Evolutionary conservation across 1,140 invertebrate genomes (phyloP).

Genomic region (Drosophila melanogaster): Release_6_plus_ISO1_MT NT_037436.4:4344001-4344500

Average conservation of each 20-base stretch:
- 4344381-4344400: conserved; percentile 70
- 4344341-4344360: conserved; percentile 76
- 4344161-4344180: conserved; percentile 53
- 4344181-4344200: conserved; percentile 41
- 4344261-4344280: conserved; percentile 4
- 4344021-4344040: conserved; percentile 41
- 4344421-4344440: conserved; percentile 1
- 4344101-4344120: conserved; percentile 76
- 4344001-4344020: conserved; percentile 15
- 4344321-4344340: conserved; percentile 49
- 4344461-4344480: conserved; percentile 61
- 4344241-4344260: neutral
- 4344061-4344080: conserved; percentile 79
- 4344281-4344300: conserved; percentile 47
- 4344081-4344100: conserved; percentile 26
- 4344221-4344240: conserved; percentile 31
- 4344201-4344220: conserved; percentile 67
- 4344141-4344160: conserved; percentile 30
- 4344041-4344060: conserved; percentile 62
- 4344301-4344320: conserved; percentile 57
- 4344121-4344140: conserved; percentile 17
- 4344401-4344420: conserved; percentile 3
- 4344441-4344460: conserved; percentile 10
- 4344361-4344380: conserved; percentile 74
- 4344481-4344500: conserved; percentile 44